Evolutionary conservation across 2,888 invertebrate genomes (phyloP), one percentile per base, ranked within the genome.

Genomic region (Polyploca ridens): DNA sequence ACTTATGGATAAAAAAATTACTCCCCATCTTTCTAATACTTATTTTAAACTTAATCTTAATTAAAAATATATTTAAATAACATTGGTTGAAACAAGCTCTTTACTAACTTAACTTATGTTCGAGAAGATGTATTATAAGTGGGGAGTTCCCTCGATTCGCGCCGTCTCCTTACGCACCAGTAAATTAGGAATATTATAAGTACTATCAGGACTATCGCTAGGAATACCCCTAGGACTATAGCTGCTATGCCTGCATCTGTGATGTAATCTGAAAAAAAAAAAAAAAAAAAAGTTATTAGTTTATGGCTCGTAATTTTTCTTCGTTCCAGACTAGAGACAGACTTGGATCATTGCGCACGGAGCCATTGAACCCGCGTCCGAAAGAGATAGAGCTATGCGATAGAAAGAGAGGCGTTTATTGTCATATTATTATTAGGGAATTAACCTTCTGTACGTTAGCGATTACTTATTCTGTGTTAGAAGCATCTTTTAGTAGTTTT

Each of bases 211-310:
- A 96, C 87, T 63, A 97, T 88, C 0, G 96, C 78, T 3, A 97
- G 80, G 3, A 97, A 80, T 0, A 95, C 94, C 1, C 96, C 97
- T 0, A 97, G 82, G 0, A 95, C 95, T 66, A 97, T 96, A 0
- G 97, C 97, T 0, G 96, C 95, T 67, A 97, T 96, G 3, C 96
- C 87, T 77, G 82, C 95, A 72, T 75, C 90, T 38, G 81, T 89
- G 71, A 84, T 89, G 75, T 91, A 95, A 77, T 75, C 91, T 95
- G 95, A n/a, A 38, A 61, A 41, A 38, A 4, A 46, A 5, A 1
- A 19, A 13, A 10, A 3, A 6, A n/a, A n/a, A n/a, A n/a, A n/a
- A n/a, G n/a, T n/a, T n/a, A n/a, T 6, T 35, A 35, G 35, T 5
- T 35, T 35, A 3, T 35, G 35, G 35, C 35, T 35, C 6, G 35